Evolutionary conservation across 2,113 vertebrate genomes (phyloP).

Genomic region (Alaudala cheleensis): DNA sequence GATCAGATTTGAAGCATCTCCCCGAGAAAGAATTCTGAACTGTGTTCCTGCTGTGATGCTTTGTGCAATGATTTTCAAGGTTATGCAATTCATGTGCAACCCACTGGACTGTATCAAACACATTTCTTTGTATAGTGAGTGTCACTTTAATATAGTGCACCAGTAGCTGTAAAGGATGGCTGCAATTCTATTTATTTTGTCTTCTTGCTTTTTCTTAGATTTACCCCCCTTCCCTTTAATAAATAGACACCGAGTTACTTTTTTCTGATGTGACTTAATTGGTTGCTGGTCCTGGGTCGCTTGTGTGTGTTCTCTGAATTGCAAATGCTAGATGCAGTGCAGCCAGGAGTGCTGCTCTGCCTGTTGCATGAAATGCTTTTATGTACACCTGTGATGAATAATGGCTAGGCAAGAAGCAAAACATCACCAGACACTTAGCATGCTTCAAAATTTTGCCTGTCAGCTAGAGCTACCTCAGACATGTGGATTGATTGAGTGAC

Average conservation of each 20-base stretch:
- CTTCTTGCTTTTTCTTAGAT: not conserved
- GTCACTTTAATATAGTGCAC: constrained; percentile 23
- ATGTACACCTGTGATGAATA: not conserved
- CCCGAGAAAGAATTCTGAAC: not conserved
- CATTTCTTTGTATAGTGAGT: constrained; percentile 6
- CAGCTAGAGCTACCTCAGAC: not conserved
- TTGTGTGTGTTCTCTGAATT: not conserved
- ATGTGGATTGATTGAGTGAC: not conserved
- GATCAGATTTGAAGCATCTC: not conserved
- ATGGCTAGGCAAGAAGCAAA: not conserved
- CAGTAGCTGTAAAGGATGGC: constrained; percentile 28
- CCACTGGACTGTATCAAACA: constrained; percentile 33
- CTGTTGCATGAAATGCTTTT: not conserved
- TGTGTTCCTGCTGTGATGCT: constrained; percentile 7
- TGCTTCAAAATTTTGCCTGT: not conserved
- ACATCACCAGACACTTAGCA: not conserved
- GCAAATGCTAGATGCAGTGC: not conserved
- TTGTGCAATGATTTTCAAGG: constrained; percentile 40
- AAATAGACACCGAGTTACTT: not conserved
- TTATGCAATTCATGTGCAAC: constrained; percentile 33
- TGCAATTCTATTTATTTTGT: constrained; percentile 15
- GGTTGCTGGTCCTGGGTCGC: not conserved
- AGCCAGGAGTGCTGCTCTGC: not conserved
- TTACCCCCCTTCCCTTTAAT: not conserved
- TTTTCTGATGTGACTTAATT: not conserved